Evolutionary conservation across 2,797 vertebrate species (phyloP).

Genomic region (Zenarchopterus dispar): DNA sequence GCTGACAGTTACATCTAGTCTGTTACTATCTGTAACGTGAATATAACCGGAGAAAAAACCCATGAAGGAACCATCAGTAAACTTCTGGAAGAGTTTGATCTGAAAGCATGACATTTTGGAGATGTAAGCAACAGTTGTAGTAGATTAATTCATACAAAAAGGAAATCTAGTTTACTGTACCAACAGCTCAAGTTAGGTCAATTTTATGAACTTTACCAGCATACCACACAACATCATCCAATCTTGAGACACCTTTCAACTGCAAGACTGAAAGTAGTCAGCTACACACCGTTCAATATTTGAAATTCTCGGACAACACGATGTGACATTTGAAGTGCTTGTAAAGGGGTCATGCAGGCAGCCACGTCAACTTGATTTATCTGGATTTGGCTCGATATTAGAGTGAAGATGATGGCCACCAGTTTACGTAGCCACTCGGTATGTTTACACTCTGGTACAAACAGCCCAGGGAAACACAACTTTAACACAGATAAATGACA

Average conservation of each 20-base stretch:
- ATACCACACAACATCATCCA: too few species aligned
- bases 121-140: background rate
- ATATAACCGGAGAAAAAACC: background rate
- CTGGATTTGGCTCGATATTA: background rate
- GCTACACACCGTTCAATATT: too few species aligned
- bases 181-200: too few species aligned
- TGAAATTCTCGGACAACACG: background rate
- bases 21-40: too few species aligned
- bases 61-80: background rate
- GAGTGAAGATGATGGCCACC: background rate
- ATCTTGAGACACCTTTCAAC: too few species aligned
- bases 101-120: background rate
- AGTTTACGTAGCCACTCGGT: too few species aligned
- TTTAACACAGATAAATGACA: background rate
- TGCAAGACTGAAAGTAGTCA: too few species aligned
- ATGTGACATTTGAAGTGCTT: background rate
- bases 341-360: background rate
- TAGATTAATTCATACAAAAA: slow-evolving; percentile 4
- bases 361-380: background rate
- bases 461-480: background rate
- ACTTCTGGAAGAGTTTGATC: background rate
- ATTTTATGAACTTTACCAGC: too few species aligned
- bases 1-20: too few species aligned
- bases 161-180: background rate
- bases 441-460: too few species aligned